Base-by-base conservation (phyloP, 2,797 vertebrate genomes). In the Anolis apletophallus region DNA sequence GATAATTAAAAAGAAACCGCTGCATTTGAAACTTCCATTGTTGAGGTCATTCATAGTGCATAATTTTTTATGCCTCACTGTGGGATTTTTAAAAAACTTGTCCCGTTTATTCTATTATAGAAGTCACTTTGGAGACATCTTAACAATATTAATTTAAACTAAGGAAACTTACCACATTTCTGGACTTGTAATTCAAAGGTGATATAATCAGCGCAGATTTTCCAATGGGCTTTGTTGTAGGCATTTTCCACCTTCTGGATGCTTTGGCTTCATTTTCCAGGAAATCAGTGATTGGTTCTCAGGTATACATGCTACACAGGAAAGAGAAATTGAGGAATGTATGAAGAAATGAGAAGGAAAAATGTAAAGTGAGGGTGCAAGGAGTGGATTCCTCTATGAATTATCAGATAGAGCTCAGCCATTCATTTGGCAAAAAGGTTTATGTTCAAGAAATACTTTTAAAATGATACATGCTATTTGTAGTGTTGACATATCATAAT, bases 161-260 rank as follows among this genome's bases (percentile, higher is more conserved):
- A 68, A 0, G 0, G 32, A 88, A 50, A 50, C 34, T 68, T 55
- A 57, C 19, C 81, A 12, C 69, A 75, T 11, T 81, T 91, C 85
- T 55, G 17, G 55, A 69, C 64, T 88, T 40, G 87, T 59, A 11
- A 46, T 79, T 87, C 59, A 85, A 67, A 85, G 26, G 26, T 54
- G 81, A 79, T 91, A 91, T 87, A 88, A 86, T 88, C 64, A 88
- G 72, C 59, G 75, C n/a, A 71, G n/a, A 6, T 69, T 34, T 54
- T 85, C 85, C 69, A 83, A 86, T 90, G 90, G 71, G 73, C n/a
- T 79, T 29, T 1, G 0, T 85, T n/a, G 32, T 54, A 54, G 61
- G 7, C 3, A 34, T 16, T 90, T 85, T 88, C 55, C 78, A 71
- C 82, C 78, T 61, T 81, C 36, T 82, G 78, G 81, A 46, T 79